These are phyloP conservation scores for Nesoenas mayeri DNA, from an alignment of 2,113 vertebrate genomes.

Conservation along the genomic window DNA sequence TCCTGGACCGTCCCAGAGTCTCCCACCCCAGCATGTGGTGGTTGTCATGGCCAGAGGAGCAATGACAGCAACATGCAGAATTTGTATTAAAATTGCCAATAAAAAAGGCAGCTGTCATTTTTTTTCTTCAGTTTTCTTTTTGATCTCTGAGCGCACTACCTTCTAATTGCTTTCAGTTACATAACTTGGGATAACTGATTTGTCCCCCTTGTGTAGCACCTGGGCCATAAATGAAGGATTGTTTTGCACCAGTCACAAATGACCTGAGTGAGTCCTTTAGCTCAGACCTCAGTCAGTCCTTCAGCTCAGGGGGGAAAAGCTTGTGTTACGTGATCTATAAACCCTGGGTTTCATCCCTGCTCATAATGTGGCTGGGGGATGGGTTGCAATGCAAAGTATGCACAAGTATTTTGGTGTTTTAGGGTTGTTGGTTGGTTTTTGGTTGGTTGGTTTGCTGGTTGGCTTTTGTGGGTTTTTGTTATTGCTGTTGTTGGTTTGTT, in stretches of 20 bases:
- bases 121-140: not conserved
- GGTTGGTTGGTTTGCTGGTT: too few relatives aligned
- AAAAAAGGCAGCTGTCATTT: not conserved
- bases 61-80: not conserved
- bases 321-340: not conserved
- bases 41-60: not conserved
- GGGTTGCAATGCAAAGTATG: not conserved
- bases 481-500: too few relatives aligned
- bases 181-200: not conserved
- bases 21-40: rapidly evolving
- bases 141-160: not conserved
- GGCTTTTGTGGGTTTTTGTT: too few relatives aligned
- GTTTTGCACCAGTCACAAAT: not conserved
- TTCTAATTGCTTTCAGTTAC: not conserved
- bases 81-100: not conserved
- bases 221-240: not conserved
- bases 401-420: not conserved
- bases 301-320: not conserved
- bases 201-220: not conserved
- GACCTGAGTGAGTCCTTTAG: not conserved
- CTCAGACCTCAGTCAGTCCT: not conserved
- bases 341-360: not conserved
- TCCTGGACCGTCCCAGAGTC: not conserved
- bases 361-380: not conserved
- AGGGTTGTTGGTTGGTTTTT: too few relatives aligned